phyloP scores from a whole-genome alignment of 2,113 vertebrate genomes.

The Himantopus leucocephalus region DNA sequence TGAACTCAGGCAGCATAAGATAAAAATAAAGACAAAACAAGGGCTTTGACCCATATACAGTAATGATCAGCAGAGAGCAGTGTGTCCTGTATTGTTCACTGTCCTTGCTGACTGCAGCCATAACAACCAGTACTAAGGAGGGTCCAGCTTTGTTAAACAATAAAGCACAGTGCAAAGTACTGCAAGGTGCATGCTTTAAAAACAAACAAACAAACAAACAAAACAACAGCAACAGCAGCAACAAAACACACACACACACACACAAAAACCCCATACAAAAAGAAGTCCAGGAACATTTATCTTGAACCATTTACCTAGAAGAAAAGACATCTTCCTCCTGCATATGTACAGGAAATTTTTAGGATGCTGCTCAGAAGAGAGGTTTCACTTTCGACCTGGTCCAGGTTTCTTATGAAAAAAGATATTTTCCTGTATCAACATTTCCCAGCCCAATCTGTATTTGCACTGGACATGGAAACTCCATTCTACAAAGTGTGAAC shows the following conservation, averaged over 20 bases:
- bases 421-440: neutral
- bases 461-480: neutral
- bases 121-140: neutral
- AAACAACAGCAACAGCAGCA: too few relatives aligned
- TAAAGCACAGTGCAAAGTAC: neutral
- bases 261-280: neutral
- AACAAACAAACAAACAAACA: neutral
- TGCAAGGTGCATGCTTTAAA: accelerated
- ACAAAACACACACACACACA: neutral
- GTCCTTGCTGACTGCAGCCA: neutral
- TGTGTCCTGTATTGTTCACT: neutral
- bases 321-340: neutral
- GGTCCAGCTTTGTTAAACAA: neutral
- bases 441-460: neutral
- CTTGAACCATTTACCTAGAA: neutral
- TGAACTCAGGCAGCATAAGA: neutral
- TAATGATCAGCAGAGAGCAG: neutral
- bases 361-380: neutral
- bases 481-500: neutral
- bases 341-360: neutral
- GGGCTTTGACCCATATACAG: neutral
- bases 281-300: neutral
- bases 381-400: neutral
- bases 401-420: neutral
- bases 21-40: neutral